A percentile compares a stretch with the other conserved stretches of the same genome.
phyloP scores from a whole-genome alignment of 2,888 invertebrate genomes.

The Erannis defoliaria region DNA sequence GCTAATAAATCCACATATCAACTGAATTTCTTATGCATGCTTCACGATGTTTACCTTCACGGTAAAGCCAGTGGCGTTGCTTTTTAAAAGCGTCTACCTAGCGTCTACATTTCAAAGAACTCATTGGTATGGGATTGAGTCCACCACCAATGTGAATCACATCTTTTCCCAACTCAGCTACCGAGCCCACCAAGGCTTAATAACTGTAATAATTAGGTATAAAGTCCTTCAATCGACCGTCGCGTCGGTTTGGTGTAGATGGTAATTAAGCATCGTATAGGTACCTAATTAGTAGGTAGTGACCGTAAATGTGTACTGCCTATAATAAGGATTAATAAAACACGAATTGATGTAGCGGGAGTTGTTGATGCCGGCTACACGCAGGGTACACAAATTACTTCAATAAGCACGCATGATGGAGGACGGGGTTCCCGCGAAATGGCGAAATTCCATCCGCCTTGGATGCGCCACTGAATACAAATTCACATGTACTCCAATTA shows the following conservation, averaged over 20 bases:
- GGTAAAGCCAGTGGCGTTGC: too few species aligned
- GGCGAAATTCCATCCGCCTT: slow-evolving; percentile 82
- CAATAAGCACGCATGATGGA: slow-evolving; percentile 85
- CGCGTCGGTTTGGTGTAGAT: slow-evolving; percentile 15
- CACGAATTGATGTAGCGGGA: slow-evolving; percentile 56
- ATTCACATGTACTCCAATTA: slow-evolving; percentile 87
- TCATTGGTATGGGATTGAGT: too few species aligned
- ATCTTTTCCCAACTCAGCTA: too few species aligned
- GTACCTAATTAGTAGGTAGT: slow-evolving; percentile 28
- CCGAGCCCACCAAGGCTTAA: neutral
- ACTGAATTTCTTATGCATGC: too few species aligned
- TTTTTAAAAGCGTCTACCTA: too few species aligned
- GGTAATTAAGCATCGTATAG: slow-evolving; percentile 17
- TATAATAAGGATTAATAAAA: slow-evolving; percentile 41
- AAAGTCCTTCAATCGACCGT: slow-evolving; percentile 5
- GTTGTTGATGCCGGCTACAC: slow-evolving; percentile 51
- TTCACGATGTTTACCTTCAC: too few species aligned
- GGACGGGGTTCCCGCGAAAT: slow-evolving; percentile 78
- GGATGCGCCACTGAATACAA: slow-evolving; percentile 86
- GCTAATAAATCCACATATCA: too few species aligned
- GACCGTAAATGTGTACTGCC: slow-evolving; percentile 24
- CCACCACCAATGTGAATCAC: too few species aligned
- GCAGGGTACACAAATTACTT: slow-evolving; percentile 78
- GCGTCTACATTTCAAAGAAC: too few species aligned
- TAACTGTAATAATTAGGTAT: slow-evolving; percentile 9